Conservation (phyloP, 2,888 invertebrate species). For the Schrankia costaestrigalis region DNA sequence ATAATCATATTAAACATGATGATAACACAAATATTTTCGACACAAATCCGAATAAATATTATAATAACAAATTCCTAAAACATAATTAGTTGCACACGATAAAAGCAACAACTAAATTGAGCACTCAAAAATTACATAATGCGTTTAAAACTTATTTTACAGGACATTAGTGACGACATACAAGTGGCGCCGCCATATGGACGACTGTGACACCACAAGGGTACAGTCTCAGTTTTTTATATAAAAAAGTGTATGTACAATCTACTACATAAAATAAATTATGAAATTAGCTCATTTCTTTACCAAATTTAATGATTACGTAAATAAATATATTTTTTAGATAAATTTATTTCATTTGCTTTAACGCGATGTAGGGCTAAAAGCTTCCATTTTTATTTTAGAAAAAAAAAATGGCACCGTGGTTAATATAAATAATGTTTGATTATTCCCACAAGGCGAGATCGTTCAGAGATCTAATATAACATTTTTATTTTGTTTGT, state of each 20-base stretch:
- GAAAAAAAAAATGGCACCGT: constrained; percentile 21
- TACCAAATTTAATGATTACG: constrained; percentile 9
- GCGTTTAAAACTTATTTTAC: constrained; percentile 37
- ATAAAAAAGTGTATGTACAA: constrained; percentile 52
- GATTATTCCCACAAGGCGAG: constrained; percentile 27
- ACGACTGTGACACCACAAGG: constrained; percentile 7
- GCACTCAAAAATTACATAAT: constrained; percentile 52
- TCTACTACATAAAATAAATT: constrained; percentile 34
- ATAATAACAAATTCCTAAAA: constrained; percentile 27
- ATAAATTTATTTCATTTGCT: no score
- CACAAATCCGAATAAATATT: constrained; percentile 23
- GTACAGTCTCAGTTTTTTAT: constrained; percentile 29
- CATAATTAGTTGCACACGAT: constrained; percentile 45
- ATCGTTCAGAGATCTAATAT: constrained; percentile 24
- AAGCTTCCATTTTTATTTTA: constrained; percentile 17
- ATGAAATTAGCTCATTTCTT: constrained; percentile 20
- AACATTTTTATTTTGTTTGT: constrained; percentile 14
- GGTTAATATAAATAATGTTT: constrained; percentile 22
- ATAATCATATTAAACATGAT: not conserved
- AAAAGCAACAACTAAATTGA: constrained; percentile 61
- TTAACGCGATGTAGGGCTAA: constrained; percentile 18
- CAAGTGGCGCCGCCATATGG: no score
- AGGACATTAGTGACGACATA: constrained; percentile 24
- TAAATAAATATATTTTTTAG: constrained; percentile 1
- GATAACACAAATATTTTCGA: constrained; percentile 10